Conservation (phyloP, 2,888 invertebrate genomes). For the Phaonia tiefii region DNA sequence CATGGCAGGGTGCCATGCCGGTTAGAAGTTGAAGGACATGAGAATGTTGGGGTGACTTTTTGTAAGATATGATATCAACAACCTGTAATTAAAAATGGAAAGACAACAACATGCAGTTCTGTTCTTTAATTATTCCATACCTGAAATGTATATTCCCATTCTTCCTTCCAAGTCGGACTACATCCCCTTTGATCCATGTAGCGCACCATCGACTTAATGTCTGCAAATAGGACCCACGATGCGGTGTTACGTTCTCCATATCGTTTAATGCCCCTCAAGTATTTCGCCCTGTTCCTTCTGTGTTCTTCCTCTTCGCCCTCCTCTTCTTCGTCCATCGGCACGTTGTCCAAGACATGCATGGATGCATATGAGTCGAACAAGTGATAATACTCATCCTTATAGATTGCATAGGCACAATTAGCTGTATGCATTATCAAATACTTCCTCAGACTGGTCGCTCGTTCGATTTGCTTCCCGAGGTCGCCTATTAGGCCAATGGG, state of each 20-base stretch:
- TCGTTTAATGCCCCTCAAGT: conserved; percentile 71
- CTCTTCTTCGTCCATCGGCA: conserved; percentile 64
- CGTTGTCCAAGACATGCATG: conserved; percentile 72
- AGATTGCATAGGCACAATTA: conserved; percentile 83
- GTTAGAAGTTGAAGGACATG: conserved; percentile 75
- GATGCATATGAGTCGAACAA: conserved; percentile 84
- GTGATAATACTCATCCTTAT: conserved; percentile 83
- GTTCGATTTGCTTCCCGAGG: conserved; percentile 71
- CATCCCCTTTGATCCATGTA: conserved; percentile 74
- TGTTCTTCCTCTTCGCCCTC: conserved; percentile 58
- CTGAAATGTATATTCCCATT: conserved; percentile 70
- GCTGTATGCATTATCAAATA: conserved; percentile 84
- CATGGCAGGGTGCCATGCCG: conserved; percentile 68
- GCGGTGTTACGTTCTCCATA: conserved; percentile 78
- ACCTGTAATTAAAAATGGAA: conserved; percentile 71
- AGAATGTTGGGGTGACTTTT: conserved; percentile 74
- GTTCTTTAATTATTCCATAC: neutral
- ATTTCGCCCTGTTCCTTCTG: conserved; percentile 58
- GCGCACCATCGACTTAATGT: conserved; percentile 72
- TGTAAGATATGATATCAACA: conserved; percentile 75
- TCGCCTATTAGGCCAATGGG: conserved; percentile 77
- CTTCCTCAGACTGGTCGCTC: conserved; percentile 74
- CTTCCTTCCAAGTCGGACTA: conserved; percentile 73
- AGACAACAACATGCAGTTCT: neutral
- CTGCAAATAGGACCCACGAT: conserved; percentile 78